Percentiles rank a stretch among this genome's conserved stretches.
Conservation (phyloP, 2,113 vertebrate species). For the Panthera tigris region DNA sequence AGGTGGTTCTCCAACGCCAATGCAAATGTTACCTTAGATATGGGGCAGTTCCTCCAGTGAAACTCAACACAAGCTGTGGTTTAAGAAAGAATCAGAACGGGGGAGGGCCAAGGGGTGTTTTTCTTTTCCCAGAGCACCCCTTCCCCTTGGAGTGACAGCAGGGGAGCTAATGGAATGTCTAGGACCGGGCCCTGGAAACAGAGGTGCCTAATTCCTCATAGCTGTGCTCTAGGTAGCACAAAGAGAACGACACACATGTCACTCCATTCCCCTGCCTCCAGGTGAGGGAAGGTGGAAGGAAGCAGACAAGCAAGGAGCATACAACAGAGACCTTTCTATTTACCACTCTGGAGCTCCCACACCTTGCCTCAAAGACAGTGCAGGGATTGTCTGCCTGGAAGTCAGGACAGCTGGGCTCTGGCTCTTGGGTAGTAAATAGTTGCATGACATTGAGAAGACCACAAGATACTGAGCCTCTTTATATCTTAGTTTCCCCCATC, state of each 20-base stretch:
- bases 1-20: background rate
- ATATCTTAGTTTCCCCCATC: background rate
- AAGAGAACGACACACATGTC: background rate
- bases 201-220: background rate
- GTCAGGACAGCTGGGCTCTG: background rate
- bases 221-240: background rate
- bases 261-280: background rate
- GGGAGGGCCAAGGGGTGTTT: background rate
- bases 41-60: background rate
- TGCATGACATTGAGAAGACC: background rate
- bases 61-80: background rate
- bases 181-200: background rate
- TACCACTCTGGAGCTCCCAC: background rate
- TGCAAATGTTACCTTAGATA: background rate
- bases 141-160: background rate
- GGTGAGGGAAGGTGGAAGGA: background rate
- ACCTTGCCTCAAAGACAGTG: background rate
- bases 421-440: background rate
- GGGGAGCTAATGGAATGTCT: background rate
- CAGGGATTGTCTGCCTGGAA: background rate
- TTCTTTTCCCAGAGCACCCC: background rate
- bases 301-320: background rate
- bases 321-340: background rate
- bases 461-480: slow-evolving; percentile 23
- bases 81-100: slow-evolving; percentile 33